Evolutionary conservation across 2,113 vertebrate genomes (phyloP).

Genomic region (Salvelinus fontinalis): DNA sequence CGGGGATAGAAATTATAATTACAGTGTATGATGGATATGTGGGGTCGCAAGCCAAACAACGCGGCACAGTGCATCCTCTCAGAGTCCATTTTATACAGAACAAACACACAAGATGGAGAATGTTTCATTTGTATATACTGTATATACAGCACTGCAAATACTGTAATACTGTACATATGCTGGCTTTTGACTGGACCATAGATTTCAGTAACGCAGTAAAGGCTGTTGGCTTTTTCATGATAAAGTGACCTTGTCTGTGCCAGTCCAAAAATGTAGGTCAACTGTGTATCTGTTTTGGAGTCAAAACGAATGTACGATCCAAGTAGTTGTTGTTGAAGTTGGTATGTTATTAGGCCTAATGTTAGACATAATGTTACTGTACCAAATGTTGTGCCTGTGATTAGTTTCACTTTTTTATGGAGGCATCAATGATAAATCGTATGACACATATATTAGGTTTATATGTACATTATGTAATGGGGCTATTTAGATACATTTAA

Average conservation of each 20-base stretch:
- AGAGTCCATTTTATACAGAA: constrained; percentile 5
- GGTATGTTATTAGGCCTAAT: too few species aligned
- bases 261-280: not conserved
- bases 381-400: too few species aligned
- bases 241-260: not conserved
- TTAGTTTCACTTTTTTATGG: too few species aligned
- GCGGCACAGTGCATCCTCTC: constrained; percentile 25
- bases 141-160: constrained; percentile 12
- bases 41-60: constrained; percentile 11
- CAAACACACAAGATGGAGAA: constrained; percentile 22
- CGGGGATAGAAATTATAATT: constrained; percentile 29
- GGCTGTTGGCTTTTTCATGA: not conserved
- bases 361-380: too few species aligned
- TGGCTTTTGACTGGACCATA: too few species aligned
- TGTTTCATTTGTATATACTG: not conserved
- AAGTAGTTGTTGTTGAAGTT: too few species aligned
- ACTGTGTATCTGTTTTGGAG: not conserved
- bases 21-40: constrained; percentile 38
- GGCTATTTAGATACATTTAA: too few species aligned
- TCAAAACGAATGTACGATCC: not conserved
- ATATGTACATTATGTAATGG: too few species aligned
- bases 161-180: not conserved
- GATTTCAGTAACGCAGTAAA: too few species aligned
- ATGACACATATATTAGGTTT: too few species aligned
- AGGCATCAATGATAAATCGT: too few species aligned